These are phyloP conservation scores for Microcebus jonahi DNA, from an alignment of 2,113 vertebrate species.

Conservation along the genomic window DNA sequence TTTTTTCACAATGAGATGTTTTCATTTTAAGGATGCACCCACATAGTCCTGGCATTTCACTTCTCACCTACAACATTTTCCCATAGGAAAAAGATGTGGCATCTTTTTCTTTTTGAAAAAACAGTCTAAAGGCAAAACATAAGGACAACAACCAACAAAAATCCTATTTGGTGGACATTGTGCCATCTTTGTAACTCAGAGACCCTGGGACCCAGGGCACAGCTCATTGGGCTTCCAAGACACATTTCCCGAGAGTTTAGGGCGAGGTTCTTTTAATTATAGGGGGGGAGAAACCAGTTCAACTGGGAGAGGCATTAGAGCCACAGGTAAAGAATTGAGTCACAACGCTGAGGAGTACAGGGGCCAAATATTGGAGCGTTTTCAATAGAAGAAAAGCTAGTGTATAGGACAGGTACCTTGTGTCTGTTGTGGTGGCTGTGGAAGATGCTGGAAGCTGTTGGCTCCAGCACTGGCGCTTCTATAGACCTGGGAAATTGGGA, in stretches of 20 bases:
- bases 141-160: not conserved
- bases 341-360: not conserved
- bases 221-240: not conserved
- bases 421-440: not conserved
- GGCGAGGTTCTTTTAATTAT: not conserved
- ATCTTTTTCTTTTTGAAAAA: not conserved
- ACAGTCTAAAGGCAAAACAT: constrained; percentile 33
- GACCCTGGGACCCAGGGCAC: not conserved
- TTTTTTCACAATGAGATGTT: constrained; percentile 13
- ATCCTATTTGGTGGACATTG: not conserved
- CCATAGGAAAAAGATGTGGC: not conserved
- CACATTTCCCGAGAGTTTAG: not conserved
- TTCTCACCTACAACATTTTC: constrained; percentile 17
- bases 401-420: not conserved
- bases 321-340: not conserved
- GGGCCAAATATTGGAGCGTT: not conserved
- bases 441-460: not conserved
- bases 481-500: constrained; percentile 33
- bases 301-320: not conserved
- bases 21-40: constrained; percentile 29
- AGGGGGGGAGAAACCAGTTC: not conserved
- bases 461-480: not conserved
- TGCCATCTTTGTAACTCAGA: not conserved
- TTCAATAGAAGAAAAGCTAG: not conserved
- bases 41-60: constrained; percentile 8